Evolutionary conservation across 2,888 invertebrate species (phyloP).

Genomic region (Rhopalosiphum nymphaeae): DNA sequence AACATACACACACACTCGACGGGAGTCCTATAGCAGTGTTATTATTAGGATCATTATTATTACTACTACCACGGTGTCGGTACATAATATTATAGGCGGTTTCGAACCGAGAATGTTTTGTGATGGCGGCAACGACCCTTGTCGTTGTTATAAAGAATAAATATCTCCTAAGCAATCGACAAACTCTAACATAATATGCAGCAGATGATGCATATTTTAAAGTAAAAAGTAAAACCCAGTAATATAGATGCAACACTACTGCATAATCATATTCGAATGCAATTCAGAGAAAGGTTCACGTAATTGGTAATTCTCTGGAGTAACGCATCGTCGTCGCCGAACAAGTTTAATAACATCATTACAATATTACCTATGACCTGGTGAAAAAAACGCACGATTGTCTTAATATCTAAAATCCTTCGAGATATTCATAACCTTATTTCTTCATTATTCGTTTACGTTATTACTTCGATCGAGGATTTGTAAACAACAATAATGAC

Average conservation of each 20-base stretch:
- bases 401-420: neutral
- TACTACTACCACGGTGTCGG: neutral
- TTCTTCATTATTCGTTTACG: neutral
- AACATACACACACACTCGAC: neutral
- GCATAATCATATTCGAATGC: neutral
- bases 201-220: neutral
- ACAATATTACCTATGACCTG: constrained; percentile 45
- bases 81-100: neutral
- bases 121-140: neutral
- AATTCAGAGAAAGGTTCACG: constrained; percentile 32
- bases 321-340: constrained; percentile 17
- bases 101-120: neutral
- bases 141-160: neutral
- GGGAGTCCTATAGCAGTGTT: constrained; percentile 1
- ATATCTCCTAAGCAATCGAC: constrained; percentile 9
- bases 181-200: neutral
- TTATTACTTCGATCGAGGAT: neutral
- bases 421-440: neutral
- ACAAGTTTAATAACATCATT: constrained; percentile 31
- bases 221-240: neutral
- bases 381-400: neutral
- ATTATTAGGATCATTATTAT: constrained; percentile 39
- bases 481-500: constrained; percentile 21
- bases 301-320: constrained; percentile 14
- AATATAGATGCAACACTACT: neutral